Base-by-base conservation (phyloP, 1,140 invertebrate genomes). In the Aphelenchoides fujianensis region DNA sequence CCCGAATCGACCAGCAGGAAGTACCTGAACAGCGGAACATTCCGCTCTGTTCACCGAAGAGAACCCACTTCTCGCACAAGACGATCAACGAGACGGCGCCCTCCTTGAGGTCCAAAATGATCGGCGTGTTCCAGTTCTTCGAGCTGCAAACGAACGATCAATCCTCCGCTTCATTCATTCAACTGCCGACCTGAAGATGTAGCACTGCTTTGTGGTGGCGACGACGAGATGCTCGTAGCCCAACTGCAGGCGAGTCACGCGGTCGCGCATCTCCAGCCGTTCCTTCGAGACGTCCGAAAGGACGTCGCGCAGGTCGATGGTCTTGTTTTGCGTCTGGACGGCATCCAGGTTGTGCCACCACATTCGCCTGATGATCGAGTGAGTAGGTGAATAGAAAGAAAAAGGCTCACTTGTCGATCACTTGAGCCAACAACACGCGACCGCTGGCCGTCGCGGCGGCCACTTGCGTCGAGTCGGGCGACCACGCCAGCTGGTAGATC, bases 391-490 rank as follows among this genome's bases (percentile, higher is more conserved):
- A n/a, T n/a, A n/a, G n/a, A n/a, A n/a, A n/a, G n/a, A n/a, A 12
- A 37, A 34, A 0, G n/a, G 76, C 77, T 80, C 88, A 92, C 90
- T 91, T 90, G 78, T 96, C 92, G 74, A 98, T 91, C 27, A 95
- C 89, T 86, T 95, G 91, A 41, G 91, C 94, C 84, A 96, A 91
- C 52, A 97, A 87, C 5, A 98, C 89, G 74, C 91, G 90, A 2
- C 94, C 93, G 83, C 90, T 93, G 3, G 93, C 91, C 85, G 92
- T 95, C 55, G 91, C 95, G 67, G 91, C 92, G 23, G 92, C 93
- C 23, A 97, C 86, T 87, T 98, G 95, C 3, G 94, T 97, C 1
- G 94, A 92, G 88, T 98, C 95, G 68, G 89, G 89, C 2, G 94
- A 96, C 95, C 95, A 99, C 37, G 90, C 88, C 35, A 98, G 87